Conservation (phyloP, 2,113 vertebrate species). For the Elephas maximus region DNA sequence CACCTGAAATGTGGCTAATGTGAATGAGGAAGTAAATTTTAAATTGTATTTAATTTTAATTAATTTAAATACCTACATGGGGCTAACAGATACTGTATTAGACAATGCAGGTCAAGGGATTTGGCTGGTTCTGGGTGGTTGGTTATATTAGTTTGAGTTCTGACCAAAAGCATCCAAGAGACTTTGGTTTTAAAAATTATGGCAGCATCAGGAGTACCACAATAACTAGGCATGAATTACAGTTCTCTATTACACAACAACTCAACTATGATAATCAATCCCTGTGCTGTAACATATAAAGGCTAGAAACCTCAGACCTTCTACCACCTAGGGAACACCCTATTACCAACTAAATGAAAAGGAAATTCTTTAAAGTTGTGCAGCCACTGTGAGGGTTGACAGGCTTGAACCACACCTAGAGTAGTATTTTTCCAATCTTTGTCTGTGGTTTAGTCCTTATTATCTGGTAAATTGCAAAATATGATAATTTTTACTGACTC, state of each 20-base stretch:
- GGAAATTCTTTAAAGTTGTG: constrained; percentile 3
- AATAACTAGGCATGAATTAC: constrained; percentile 75
- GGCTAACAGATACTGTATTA: not conserved
- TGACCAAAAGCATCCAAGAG: constrained; percentile 69
- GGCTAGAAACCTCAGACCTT: constrained; percentile 46
- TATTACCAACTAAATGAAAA: constrained; percentile 49
- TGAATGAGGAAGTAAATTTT: constrained; percentile 48
- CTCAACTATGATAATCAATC: constrained; percentile 76
- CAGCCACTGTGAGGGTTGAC: not conserved
- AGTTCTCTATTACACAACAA: constrained; percentile 36
- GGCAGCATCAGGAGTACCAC: constrained; percentile 74
- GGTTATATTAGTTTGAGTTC: constrained; percentile 66
- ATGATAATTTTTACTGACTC: constrained; percentile 44
- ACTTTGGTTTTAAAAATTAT: constrained; percentile 75
- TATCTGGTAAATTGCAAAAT: constrained; percentile 31
- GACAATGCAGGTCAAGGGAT: constrained; percentile 50
- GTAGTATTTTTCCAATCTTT: constrained; percentile 48
- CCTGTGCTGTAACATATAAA: not conserved
- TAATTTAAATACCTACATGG: not conserved
- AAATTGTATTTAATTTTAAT: constrained; percentile 66
- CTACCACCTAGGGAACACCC: not conserved
- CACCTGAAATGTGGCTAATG: not conserved
- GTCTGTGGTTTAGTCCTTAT: constrained; percentile 34
- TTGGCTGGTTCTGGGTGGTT: constrained; percentile 78
- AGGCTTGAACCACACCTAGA: not conserved